Percentiles rank a stretch among this genome's conserved stretches.
phyloP scores from a whole-genome alignment of 2,797 vertebrate genomes.

The Helostoma temminkii region DNA sequence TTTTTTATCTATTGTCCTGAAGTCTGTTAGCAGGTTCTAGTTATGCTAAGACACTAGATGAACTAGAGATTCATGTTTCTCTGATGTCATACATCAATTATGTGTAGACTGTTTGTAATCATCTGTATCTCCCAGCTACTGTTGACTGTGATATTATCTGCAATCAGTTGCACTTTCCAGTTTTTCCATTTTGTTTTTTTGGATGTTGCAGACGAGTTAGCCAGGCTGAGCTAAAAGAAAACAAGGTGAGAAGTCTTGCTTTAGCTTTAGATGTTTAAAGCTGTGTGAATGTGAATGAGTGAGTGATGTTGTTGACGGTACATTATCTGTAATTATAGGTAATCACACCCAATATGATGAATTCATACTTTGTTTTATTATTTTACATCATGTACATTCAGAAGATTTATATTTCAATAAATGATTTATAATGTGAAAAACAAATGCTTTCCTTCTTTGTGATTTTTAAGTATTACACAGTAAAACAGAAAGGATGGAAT shows the following conservation, averaged over 20 bases:
- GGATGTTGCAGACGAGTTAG: constrained; percentile 58
- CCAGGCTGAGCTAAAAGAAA: constrained; percentile 27
- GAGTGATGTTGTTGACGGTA: constrained; percentile 76
- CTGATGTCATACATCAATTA: constrained; percentile 94
- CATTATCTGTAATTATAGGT: constrained; percentile 78
- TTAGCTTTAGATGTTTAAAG: constrained; percentile 57
- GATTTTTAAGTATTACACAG: constrained; percentile 1
- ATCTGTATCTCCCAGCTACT: constrained; percentile 87
- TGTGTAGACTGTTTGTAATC: constrained; percentile 84
- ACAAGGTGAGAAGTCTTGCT: constrained; percentile 24
- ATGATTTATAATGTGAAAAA: constrained; percentile 87
- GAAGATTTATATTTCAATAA: constrained; percentile 99
- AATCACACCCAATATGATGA: constrained; percentile 79
- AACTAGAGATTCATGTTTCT: constrained; percentile 66
- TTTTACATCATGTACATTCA: constrained; percentile 92
- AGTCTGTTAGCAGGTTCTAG: constrained; percentile 49
- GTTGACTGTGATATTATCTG: constrained; percentile 93
- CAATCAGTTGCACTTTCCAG: constrained; percentile 95
- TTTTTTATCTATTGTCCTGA: constrained; percentile 36
- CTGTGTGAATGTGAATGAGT: constrained; percentile 68
- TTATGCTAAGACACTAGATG: constrained; percentile 54
- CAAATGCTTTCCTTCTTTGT: background rate
- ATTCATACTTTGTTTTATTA: constrained; percentile 80
- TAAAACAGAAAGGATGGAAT: background rate
- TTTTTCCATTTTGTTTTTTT: constrained; percentile 57